Evolutionary conservation across 1,140 invertebrate genomes (phyloP).

Genomic region (Anastrepha ludens): DNA sequence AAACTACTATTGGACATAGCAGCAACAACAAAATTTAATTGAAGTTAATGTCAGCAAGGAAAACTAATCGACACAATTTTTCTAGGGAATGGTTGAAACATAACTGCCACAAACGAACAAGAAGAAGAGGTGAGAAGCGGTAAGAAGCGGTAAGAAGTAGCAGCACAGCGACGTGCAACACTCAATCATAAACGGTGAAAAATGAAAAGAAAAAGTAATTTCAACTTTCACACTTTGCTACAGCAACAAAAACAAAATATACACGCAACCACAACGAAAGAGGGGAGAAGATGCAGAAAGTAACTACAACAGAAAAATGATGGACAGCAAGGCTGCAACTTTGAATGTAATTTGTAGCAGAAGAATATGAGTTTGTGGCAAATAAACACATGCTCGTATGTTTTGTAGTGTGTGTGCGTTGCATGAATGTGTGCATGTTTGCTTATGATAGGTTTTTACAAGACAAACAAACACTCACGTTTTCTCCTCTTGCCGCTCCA

Average conservation of each 20-base stretch:
- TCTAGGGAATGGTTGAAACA: constrained; percentile 11
- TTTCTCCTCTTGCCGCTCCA: neutral
- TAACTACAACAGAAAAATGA: neutral
- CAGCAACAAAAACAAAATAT: neutral
- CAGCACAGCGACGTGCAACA: constrained; percentile 26
- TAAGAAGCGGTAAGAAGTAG: neutral
- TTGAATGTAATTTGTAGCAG: constrained; percentile 24
- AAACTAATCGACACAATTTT: constrained; percentile 52
- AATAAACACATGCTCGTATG: neutral
- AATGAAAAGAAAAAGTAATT: constrained; percentile 31
- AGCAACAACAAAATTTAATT: neutral
- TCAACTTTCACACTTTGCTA: constrained; percentile 42
- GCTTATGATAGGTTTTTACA: constrained; percentile 37
- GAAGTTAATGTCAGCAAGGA: constrained; percentile 39
- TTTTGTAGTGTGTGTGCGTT: neutral
- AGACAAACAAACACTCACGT: neutral
- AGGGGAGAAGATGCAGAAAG: neutral
- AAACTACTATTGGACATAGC: neutral
- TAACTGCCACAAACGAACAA: constrained; percentile 41
- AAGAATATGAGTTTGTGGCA: constrained; percentile 10
- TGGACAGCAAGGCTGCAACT: constrained; percentile 24
- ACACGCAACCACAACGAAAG: neutral
- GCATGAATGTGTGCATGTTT: neutral
- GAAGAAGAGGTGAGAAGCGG: neutral
- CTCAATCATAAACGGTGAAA: constrained; percentile 41